Base-by-base conservation (phyloP, 2,113 vertebrate genomes). In the Lamprotornis superbus region DNA sequence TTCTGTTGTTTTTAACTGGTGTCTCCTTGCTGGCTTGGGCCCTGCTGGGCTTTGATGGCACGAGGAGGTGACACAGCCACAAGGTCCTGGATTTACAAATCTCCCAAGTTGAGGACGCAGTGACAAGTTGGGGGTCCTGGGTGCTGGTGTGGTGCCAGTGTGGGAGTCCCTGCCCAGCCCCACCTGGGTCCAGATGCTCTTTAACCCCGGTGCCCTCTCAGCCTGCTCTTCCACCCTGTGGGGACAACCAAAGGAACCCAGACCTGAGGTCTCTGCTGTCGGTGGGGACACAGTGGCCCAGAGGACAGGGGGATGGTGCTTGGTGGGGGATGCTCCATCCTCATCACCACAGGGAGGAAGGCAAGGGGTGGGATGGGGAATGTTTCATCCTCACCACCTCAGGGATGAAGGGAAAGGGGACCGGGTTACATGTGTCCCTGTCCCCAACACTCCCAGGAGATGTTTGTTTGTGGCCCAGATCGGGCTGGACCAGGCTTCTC, bases 161-260 rank as follows among this genome's bases (percentile, higher is more conserved):
- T 12, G 57, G 85, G 28, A 20, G 30, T 35, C n/a, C 67, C 75
- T 42, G 49, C 56, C 65, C 35, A 18, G 71, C 57, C 57, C 56
- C 21, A 5, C 24, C 24, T 2, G 6, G 13, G 6, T 35, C 30
- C 65, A 49, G 75, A 35, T 6, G 17, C 65, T 63, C 24, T 47
- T 40, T 17, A 30, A 55, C 10, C 56, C 83, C 9, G 0, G 23
- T 2, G 5, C 47, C 33, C n/a, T 70, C 49, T 35, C 57, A 39
- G 40, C 67, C 56, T 1, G 6, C 24, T 25, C 75, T 30, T 47
- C 57, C 0, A 0, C 31, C 33, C 56, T 0, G 1, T 35, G 42
- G 85, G 75, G 57, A 56, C 75, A 64, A 31, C 17, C 57, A 46
- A 1, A 64, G 67, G 65, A 61, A 56, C 49, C 49, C 57, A 17